Percentiles rank a stretch among this genome's conserved stretches.
These are phyloP conservation scores for Mesoclemmys tuberculata DNA, from an alignment of 2,113 vertebrate genomes.

Conservation along the genomic window DNA sequence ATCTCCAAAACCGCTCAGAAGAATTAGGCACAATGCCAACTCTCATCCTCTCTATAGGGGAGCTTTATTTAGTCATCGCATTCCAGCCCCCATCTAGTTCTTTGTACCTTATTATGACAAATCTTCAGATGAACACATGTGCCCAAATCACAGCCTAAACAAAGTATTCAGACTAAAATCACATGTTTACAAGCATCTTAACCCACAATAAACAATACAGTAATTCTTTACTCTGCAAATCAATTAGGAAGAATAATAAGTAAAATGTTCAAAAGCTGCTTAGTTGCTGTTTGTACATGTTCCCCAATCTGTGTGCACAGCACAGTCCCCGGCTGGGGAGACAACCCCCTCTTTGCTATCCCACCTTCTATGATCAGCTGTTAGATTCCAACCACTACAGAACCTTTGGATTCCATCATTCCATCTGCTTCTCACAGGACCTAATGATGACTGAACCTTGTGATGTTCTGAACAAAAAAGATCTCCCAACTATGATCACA, in stretches of 20 bases:
- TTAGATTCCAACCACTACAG: background rate
- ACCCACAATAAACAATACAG: background rate
- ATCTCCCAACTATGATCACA: background rate
- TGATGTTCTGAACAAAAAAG: background rate
- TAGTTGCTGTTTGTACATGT: background rate
- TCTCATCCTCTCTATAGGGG: background rate
- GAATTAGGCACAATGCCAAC: background rate
- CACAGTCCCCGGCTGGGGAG: background rate
- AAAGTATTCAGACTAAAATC: constrained; percentile 31
- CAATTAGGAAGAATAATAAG: background rate
- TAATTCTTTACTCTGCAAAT: background rate
- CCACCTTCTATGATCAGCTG: background rate
- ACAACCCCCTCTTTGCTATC: background rate
- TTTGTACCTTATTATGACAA: background rate
- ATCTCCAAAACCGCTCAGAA: background rate
- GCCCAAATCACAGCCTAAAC: background rate
- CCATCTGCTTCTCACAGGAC: background rate
- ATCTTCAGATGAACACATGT: background rate
- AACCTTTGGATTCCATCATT: background rate
- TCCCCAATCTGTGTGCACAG: background rate
- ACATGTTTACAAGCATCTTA: constrained; percentile 23
- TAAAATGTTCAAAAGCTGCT: background rate
- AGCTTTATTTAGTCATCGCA: background rate
- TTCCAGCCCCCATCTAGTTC: background rate
- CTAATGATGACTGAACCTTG: background rate